Evolutionary conservation across 2,888 invertebrate species (phyloP).

Genomic region (Drosophila macrospina): DNA sequence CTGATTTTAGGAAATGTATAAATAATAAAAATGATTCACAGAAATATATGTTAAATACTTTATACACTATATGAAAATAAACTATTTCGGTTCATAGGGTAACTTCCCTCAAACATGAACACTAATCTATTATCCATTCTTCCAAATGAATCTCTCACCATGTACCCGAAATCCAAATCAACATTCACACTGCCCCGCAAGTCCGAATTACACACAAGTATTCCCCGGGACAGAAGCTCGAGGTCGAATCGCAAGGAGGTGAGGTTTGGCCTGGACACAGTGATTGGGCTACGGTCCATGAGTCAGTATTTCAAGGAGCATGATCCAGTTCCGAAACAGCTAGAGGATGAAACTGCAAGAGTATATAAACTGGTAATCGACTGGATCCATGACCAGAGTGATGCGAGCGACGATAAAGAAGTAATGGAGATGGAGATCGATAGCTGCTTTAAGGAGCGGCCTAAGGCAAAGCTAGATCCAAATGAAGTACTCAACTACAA

Average conservation of each 20-base stretch:
- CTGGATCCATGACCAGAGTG: too few species aligned
- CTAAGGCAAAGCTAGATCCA: background rate
- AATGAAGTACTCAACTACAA: background rate
- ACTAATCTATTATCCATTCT: background rate
- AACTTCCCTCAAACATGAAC: too few species aligned
- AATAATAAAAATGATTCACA: too few species aligned
- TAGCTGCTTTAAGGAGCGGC: background rate
- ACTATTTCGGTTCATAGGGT: too few species aligned
- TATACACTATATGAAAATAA: too few species aligned
- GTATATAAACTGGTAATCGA: background rate
- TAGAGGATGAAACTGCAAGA: background rate
- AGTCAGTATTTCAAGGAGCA: background rate
- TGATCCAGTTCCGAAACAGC: too few species aligned
- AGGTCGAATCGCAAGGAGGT: too few species aligned
- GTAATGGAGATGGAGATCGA: background rate
- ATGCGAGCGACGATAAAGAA: background rate
- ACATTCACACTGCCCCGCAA: slow-evolving; percentile 6
- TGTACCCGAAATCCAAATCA: background rate
- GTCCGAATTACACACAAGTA: background rate
- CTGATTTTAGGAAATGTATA: background rate
- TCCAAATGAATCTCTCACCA: background rate
- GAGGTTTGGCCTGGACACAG: too few species aligned
- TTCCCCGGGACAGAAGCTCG: background rate
- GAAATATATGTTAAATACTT: background rate
- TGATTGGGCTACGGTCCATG: background rate